Evolutionary conservation across 2,888 invertebrate species (phyloP), one percentile per base, ranked within the genome.

Genomic region (Onchidella celtica): DNA sequence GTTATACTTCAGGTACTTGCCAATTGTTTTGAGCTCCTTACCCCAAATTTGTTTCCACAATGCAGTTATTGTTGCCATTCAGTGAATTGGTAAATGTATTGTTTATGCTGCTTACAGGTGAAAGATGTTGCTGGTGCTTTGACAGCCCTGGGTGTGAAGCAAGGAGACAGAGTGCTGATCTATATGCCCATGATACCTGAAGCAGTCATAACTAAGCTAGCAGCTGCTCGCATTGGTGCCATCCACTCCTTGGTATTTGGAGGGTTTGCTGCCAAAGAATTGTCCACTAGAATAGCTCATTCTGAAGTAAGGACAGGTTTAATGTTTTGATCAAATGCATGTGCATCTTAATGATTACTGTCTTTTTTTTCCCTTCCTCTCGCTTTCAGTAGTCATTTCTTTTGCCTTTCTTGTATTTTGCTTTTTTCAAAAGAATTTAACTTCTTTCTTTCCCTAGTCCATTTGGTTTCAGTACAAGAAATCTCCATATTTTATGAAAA

Each of bases 101-200:
- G n/a, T n/a, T n/a, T n/a, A n/a, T n/a, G n/a, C n/a, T n/a, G 17
- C 59, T 63, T 84, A 11, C 89, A 96, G 96, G 96, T 96, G 3
- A 95, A 96, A 0, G 94, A 95, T 29, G 92, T 98, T 68, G 97
- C 98, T 0, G 97, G 97, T 1, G 96, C 96, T 57, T 93, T 98
- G 88, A 94, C 95, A 0, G 95, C 95, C 3, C 94, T 96, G 76
- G 98, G 98, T 0, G 97, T 98, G 1, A 93, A 94, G 27, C 95
- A 95, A 88, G 98, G 98, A 0, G 97, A 97, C 89, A 94, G 96
- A 0, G 97, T 98, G 0, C 94, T 98, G 1, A 97, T 98, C 90
- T 98, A 98, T 93, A 98, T 98, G 98, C 98, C 98, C 0, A 95
- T 98, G 81, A 96, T 98, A 70, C 98, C 98, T 0, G 97, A 98